These are phyloP conservation scores for Psilopsiagon aymara DNA, from an alignment of 2,113 vertebrate genomes.

Conservation along the genomic window DNA sequence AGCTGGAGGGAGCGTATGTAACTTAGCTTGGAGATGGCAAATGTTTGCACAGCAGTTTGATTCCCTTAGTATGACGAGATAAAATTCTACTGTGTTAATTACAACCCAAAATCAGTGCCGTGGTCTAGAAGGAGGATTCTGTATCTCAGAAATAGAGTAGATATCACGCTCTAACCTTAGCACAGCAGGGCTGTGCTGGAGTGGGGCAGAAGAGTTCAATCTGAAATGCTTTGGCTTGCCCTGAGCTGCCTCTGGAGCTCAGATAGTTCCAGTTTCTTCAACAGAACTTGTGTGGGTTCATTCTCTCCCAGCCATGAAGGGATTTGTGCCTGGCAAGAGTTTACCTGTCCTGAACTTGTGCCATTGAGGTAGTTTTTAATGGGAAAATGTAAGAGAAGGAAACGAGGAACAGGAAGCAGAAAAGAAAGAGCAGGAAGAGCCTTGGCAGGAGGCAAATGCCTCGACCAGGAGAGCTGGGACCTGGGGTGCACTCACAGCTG, in stretches of 20 bases:
- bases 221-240: not conserved
- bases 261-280: accelerated
- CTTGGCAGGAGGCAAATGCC: not conserved
- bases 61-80: not conserved
- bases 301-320: not conserved
- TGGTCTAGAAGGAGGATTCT: not conserved
- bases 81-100: not conserved
- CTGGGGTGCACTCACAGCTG: accelerated
- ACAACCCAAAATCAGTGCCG: not conserved
- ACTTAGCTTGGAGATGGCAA: not conserved
- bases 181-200: not conserved
- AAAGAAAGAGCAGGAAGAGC: not conserved
- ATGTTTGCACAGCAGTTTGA: not conserved
- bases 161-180: not conserved
- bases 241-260: not conserved
- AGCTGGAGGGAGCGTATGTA: not conserved
- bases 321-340: not conserved
- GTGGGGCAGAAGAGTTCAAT: not conserved
- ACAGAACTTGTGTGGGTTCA: not conserved
- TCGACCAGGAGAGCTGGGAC: not conserved
- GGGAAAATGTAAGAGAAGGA: not conserved
- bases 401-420: not conserved
- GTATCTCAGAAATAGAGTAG: not conserved
- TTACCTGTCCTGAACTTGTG: not conserved
- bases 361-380: accelerated